These are phyloP conservation scores for Crocallis elinguaria DNA, from an alignment of 2,888 invertebrate species.

Conservation along the genomic window DNA sequence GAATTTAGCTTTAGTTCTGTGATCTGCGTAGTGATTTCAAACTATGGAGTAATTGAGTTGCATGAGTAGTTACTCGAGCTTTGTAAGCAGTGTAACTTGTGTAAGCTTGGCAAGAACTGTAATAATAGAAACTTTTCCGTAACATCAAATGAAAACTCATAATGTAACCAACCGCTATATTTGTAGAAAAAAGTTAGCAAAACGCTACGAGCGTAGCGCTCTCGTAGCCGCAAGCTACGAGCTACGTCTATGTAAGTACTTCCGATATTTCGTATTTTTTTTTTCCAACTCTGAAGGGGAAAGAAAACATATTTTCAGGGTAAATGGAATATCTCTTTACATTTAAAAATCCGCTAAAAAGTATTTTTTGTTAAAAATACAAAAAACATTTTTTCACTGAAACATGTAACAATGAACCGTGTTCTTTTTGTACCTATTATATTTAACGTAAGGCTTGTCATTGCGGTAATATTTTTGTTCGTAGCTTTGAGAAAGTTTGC, in stretches of 20 bases:
- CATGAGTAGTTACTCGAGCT: too few species aligned
- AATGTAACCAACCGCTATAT: neutral
- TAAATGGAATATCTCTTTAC: constrained; percentile 18
- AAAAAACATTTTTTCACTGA: constrained; percentile 7
- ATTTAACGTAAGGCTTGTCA: constrained; percentile 6
- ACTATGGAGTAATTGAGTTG: too few species aligned
- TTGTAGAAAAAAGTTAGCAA: constrained; percentile 36
- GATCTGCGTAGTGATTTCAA: too few species aligned
- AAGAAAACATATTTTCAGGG: constrained; percentile 26
- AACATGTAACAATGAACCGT: constrained; percentile 15
- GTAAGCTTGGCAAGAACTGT: too few species aligned
- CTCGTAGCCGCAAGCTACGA: constrained; percentile 45
- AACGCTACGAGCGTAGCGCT: constrained; percentile 37
- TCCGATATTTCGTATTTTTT: constrained; percentile 23
- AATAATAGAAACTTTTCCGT: too few species aligned
- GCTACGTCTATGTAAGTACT: constrained; percentile 37
- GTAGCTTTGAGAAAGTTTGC: neutral
- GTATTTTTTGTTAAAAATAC: too few species aligned
- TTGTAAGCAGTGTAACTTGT: too few species aligned
- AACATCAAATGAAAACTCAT: neutral
- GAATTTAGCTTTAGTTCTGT: too few species aligned
- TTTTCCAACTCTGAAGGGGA: constrained; percentile 25
- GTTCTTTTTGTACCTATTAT: neutral
- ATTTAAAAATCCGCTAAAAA: constrained; percentile 2
- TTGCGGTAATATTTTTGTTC: neutral